Conservation (phyloP, 37 sponge, comb jelly and placozoan genomes). For the Theonella swinhoei region DNA sequence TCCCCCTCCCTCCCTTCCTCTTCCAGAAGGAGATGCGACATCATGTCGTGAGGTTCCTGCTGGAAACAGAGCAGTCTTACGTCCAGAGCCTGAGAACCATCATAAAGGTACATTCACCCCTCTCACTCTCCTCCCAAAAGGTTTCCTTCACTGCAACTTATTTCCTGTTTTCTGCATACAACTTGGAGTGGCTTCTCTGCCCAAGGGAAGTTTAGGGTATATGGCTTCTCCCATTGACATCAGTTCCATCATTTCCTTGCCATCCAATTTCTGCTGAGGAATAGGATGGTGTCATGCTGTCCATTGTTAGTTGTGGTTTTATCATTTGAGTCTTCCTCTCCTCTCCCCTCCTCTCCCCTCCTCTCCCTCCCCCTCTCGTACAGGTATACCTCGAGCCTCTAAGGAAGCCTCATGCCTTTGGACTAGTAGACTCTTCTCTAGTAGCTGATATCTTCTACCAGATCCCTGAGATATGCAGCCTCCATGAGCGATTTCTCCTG, state of each 20-base stretch:
- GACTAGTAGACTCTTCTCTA: slow-evolving; percentile 36
- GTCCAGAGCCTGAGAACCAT: slow-evolving; percentile 66
- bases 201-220: too few relatives aligned
- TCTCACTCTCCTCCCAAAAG: not conserved
- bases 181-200: too few relatives aligned
- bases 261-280: too few relatives aligned
- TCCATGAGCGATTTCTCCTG: slow-evolving; percentile 69
- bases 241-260: too few relatives aligned
- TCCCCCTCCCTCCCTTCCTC: not conserved
- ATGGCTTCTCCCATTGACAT: too few relatives aligned
- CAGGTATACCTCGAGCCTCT: slow-evolving; percentile 74
- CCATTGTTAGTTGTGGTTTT: too few relatives aligned
- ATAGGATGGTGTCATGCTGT: too few relatives aligned
- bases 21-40: slow-evolving; percentile 74
- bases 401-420: slow-evolving; percentile 32
- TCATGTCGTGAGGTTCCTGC: slow-evolving; percentile 70
- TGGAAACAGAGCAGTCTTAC: slow-evolving; percentile 84
- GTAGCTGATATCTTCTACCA: slow-evolving; percentile 85
- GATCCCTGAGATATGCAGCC: slow-evolving; percentile 63
- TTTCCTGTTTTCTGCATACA: not conserved
- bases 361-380: not conserved
- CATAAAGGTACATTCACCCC: slow-evolving; percentile 46
- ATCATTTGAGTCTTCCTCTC: too few relatives aligned
- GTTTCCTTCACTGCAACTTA: not conserved
- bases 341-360: not conserved